phyloP scores from a whole-genome alignment of 2,113 vertebrate genomes.

The Corapipo altera region DNA sequence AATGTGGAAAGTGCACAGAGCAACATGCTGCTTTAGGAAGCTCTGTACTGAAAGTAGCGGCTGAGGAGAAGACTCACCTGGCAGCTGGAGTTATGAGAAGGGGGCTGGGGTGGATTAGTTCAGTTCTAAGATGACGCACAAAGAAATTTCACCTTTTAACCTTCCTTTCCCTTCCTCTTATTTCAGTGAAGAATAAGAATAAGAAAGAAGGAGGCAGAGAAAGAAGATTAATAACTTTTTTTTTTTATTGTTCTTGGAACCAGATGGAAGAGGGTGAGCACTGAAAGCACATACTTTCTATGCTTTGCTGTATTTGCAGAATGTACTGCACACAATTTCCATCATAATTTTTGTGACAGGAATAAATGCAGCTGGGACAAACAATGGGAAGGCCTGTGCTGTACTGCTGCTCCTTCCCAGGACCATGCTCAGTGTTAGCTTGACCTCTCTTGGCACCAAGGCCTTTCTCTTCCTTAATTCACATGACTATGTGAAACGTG shows the following conservation, averaged over 20 bases:
- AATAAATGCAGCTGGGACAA: neutral
- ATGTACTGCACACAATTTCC: neutral
- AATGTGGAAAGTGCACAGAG: neutral
- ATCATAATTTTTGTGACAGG: neutral
- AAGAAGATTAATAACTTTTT: neutral
- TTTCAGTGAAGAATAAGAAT: neutral
- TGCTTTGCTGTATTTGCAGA: neutral
- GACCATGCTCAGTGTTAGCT: neutral
- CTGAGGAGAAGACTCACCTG: neutral
- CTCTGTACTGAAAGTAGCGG: neutral
- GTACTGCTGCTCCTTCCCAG: neutral
- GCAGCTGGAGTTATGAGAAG: neutral
- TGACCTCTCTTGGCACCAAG: neutral
- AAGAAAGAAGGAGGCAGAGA: neutral
- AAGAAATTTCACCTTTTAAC: neutral
- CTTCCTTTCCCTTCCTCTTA: neutral
- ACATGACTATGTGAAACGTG: neutral
- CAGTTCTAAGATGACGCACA: neutral
- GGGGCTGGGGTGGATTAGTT: neutral
- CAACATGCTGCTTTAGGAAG: neutral
- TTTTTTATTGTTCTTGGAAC: neutral
- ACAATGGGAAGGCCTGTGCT: neutral
- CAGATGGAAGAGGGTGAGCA: neutral
- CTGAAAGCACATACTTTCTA: neutral
- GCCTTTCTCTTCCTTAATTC: neutral